phyloP scores from a whole-genome alignment of 2,113 vertebrate genomes.

The Tachycineta bicolor region DNA sequence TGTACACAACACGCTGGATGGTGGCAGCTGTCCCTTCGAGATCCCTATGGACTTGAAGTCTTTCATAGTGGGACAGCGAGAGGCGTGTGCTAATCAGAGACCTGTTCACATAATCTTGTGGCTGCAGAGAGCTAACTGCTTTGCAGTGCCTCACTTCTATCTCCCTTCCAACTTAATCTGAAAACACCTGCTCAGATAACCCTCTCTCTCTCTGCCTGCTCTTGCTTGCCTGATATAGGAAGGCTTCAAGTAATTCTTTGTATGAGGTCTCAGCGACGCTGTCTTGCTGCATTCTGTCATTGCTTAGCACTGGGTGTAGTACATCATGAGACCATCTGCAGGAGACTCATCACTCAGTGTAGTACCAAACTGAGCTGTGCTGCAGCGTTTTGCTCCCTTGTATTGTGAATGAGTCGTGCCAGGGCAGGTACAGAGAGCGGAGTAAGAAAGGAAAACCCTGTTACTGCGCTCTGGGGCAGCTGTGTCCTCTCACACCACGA shows the following conservation, averaged over 20 bases:
- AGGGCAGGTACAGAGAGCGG: neutral
- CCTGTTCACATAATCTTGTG: neutral
- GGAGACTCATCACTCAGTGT: neutral
- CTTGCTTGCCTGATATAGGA: conserved; percentile 9
- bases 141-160: conserved; percentile 5
- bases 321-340: neutral
- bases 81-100: neutral
- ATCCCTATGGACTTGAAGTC: neutral
- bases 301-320: neutral
- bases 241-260: conserved; percentile 13
- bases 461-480: neutral
- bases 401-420: neutral
- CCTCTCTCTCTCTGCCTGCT: neutral
- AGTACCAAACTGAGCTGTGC: neutral
- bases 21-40: neutral
- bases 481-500: neutral
- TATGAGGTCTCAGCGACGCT: neutral
- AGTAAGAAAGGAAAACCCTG: neutral
- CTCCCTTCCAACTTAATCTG: conserved; percentile 34
- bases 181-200: conserved; percentile 32
- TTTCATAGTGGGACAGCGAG: neutral
- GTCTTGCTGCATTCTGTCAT: neutral
- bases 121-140: neutral
- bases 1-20: neutral
- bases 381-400: neutral